Evolutionary conservation across 2,797 vertebrate genomes (phyloP).

Genomic region (Fistularia tabacaria): DNA sequence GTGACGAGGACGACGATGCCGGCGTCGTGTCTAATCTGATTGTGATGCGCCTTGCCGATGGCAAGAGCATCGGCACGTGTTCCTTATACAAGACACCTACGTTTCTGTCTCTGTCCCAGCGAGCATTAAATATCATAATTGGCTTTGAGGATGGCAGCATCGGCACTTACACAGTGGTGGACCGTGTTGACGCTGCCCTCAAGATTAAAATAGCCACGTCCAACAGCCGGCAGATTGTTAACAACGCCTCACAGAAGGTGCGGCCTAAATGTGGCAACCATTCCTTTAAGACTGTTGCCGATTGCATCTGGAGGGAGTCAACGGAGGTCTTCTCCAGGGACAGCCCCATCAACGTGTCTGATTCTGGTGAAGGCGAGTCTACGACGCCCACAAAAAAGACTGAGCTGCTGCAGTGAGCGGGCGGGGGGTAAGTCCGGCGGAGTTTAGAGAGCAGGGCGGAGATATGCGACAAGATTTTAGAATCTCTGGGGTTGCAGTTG

Average conservation of each 20-base stretch:
- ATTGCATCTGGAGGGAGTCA: constrained; percentile 96
- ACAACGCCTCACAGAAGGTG: constrained; percentile 86
- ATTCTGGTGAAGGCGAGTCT: constrained; percentile 87
- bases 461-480: constrained; percentile 57
- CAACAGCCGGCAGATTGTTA: constrained; percentile 98
- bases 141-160: constrained; percentile 98
- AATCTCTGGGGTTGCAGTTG: constrained; percentile 72
- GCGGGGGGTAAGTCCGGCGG: constrained; percentile 11
- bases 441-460: constrained; percentile 18
- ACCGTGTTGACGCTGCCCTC: constrained; percentile 93
- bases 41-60: constrained; percentile 97
- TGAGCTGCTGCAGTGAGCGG: constrained; percentile 83
- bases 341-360: constrained; percentile 94
- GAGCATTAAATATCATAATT: constrained; percentile 95
- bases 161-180: constrained; percentile 97
- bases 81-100: constrained; percentile 98
- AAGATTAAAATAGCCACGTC: constrained; percentile 99
- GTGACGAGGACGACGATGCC: constrained; percentile 92
- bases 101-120: constrained; percentile 90
- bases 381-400: constrained; percentile 93
- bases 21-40: constrained; percentile 90
- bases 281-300: constrained; percentile 88
- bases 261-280: constrained; percentile 90
- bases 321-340: constrained; percentile 98
- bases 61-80: constrained; percentile 97